Base-by-base conservation (phyloP, 2,797 vertebrate species). In the Sardinella longiceps region DNA sequence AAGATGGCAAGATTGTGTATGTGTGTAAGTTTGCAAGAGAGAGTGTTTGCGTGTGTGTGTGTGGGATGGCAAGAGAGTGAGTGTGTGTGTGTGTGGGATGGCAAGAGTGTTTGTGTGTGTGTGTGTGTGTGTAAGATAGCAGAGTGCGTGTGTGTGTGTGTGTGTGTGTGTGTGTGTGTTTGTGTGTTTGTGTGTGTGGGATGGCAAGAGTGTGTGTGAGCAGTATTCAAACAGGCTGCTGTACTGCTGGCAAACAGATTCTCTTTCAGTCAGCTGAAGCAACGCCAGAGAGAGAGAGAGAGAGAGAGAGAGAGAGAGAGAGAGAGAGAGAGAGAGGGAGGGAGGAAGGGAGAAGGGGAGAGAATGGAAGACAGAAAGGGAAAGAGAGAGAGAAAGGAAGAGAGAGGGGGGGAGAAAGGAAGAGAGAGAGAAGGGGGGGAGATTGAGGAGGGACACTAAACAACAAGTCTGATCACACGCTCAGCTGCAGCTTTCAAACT, bases 171-270 rank as follows among this genome's bases (percentile, higher is more conserved):
- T n/a, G 28, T 33, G 63, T 7, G 33, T 20, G 70, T 77, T 15
- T 77, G 70, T 39, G 33, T 77, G 33, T 77, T 4, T 23, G 37
- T 43, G 33, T 77, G 70, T 77, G 70, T 77, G 7, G 9, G 70
- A 15, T 28, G 25, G 58, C 25, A 18, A 70, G 28, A 30, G 30
- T 5, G 63, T 33, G 63, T 70, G 63, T 70, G 63, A 70, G 63
- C 63, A 70, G 70, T 37, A 43, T 77, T 77, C 33, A 43, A 77
- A 77, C 70, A 77, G 33, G 70, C 37, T 30, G 30, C 66, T 77
- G 70, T 23, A 77, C 37, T 77, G 37, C 70, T 20, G 33, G 37
- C 56, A 18, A 77, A 23, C 37, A 7, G 33, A 5, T 43, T 43
- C 18, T 70, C 63, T 70, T 70, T 70, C 12, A 70, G 60, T 66